Percentiles rank a stretch among this genome's conserved stretches.
Conservation (phyloP, 2,113 vertebrate genomes). For the Taxidea taxus region DNA sequence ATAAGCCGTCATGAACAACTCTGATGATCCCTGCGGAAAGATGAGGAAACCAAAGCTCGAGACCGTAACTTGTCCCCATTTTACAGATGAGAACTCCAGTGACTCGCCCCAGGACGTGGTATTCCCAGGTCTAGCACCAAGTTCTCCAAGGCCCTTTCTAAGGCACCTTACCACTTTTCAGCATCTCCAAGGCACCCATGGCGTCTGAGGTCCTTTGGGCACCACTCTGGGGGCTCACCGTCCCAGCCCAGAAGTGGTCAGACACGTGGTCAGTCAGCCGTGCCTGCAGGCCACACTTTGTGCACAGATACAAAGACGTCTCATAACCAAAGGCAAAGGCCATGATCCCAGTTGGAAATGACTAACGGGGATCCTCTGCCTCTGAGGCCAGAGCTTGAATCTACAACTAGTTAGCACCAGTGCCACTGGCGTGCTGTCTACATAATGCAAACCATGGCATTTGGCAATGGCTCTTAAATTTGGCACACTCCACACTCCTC, state of each 20-base stretch:
- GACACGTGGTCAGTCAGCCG: background rate
- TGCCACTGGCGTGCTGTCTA: background rate
- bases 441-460: constrained; percentile 54
- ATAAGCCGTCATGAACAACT: background rate
- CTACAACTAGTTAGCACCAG: constrained; percentile 33
- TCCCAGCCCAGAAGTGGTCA: background rate
- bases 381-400: constrained; percentile 40
- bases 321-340: constrained; percentile 14
- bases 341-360: constrained; percentile 27
- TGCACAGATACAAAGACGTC: constrained; percentile 10
- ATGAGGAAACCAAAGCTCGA: background rate
- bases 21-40: background rate
- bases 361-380: constrained; percentile 29
- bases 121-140: background rate
- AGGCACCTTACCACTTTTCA: background rate
- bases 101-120: background rate
- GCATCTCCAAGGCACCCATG: background rate
- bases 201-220: background rate
- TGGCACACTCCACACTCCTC: constrained; percentile 65
- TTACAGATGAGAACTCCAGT: background rate
- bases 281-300: background rate
- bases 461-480: constrained; percentile 72
- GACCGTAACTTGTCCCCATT: background rate
- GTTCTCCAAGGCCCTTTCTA: background rate
- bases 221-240: background rate